A percentile compares a stretch with the other conserved stretches of the same genome.
Conservation (phyloP, 2,888 invertebrate species). For the Ptilodon capucinus region DNA sequence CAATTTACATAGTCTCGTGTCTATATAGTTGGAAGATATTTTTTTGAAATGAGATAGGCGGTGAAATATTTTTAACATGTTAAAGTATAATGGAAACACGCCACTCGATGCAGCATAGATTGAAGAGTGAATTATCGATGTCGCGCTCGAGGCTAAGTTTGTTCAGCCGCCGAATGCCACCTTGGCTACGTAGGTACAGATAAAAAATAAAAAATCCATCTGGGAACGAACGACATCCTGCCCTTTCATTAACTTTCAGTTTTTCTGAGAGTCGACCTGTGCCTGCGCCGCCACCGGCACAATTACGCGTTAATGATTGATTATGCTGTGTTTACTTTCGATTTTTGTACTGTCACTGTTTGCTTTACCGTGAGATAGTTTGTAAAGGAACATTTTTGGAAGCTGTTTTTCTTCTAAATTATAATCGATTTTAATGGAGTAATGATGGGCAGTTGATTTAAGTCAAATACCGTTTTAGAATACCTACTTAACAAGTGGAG, state of each 20-base stretch:
- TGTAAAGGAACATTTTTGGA: slow-evolving; percentile 8
- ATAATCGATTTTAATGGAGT: neutral
- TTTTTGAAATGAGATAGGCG: no score
- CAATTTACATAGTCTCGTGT: no score
- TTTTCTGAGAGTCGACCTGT: slow-evolving; percentile 46
- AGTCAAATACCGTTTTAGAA: neutral
- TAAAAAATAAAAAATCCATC: slow-evolving; percentile 52
- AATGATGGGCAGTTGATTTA: neutral
- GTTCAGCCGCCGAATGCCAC: slow-evolving; percentile 64
- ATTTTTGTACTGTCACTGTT: slow-evolving; percentile 66
- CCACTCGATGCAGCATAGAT: slow-evolving; percentile 52
- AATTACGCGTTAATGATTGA: slow-evolving; percentile 75
- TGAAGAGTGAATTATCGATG: slow-evolving; percentile 77
- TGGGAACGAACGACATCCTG: slow-evolving; percentile 68
- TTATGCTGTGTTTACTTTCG: slow-evolving; percentile 70
- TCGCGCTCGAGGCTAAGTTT: slow-evolving; percentile 70
- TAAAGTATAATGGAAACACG: slow-evolving; percentile 57
- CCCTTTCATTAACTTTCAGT: slow-evolving; percentile 64
- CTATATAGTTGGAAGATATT: no score
- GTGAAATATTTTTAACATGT: neutral
- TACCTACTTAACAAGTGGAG: neutral
- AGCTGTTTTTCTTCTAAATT: neutral
- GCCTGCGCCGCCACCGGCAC: slow-evolving; percentile 35
- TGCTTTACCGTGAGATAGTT: slow-evolving; percentile 46
- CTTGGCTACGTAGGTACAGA: slow-evolving; percentile 52